Base-by-base conservation (phyloP, 2,113 vertebrate species). In the Lepidothrix coronata region DNA sequence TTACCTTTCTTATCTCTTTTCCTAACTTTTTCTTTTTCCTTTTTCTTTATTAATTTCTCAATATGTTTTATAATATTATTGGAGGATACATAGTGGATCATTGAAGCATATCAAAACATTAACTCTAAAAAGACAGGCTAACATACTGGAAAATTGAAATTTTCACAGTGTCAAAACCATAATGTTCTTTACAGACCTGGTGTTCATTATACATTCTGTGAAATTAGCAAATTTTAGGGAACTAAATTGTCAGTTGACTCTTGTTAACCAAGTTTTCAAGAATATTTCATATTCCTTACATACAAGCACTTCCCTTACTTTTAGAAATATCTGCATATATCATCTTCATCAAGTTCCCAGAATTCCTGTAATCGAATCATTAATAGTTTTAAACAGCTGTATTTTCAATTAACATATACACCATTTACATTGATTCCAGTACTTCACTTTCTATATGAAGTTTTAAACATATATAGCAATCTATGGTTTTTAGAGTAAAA, bases 251-350 rank as follows among this genome's bases (percentile, higher is more conserved):
- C 28, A 35, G 9, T 6, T 54, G 27, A 44, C 11, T 63, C 75
- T 63, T 62, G 41, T 70, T 33, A 14, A 73, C 21, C 8, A 70
- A 22, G 8, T 67, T 54, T 22, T 70, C 4, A 2, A 68, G 23
- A 73, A 70, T 5, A 43, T 55, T 88, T 78, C 62, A 21, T 3
- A 41, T 74, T 88, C 25, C 20, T 58, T 14, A 2, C 9, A 70
- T 10, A 23, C 7, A 14, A 0, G 0, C 7, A n/a, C 3, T 78
- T 74, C 18, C 28, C 16, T 52, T 58, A 37, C 19, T 58, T 52
- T 70, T 41, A 33, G 24, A 62, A 23, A 11, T 73, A 31, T 67
- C 10, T 75, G 16, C 12, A 41, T 33, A 39, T 9, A 27, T 24
- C 27, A 48, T 52, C 46, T 74, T 88, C 27, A 67, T 54, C 16